Conservation (phyloP, 2,113 vertebrate genomes). For the Scalopus aquaticus region DNA sequence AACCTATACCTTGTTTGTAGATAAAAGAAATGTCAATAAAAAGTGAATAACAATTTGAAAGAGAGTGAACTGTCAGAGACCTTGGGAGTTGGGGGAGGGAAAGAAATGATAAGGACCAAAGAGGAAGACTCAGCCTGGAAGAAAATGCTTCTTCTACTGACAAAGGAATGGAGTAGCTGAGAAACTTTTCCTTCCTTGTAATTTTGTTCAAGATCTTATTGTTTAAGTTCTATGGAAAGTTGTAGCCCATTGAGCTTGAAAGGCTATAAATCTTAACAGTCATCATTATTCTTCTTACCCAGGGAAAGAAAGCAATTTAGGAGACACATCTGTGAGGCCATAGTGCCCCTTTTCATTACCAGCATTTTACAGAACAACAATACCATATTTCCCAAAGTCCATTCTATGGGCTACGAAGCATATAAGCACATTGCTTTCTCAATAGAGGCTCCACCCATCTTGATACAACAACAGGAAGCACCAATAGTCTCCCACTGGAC, state of each 20-base stretch:
- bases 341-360: neutral
- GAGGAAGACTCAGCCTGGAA: neutral
- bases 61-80: neutral
- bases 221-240: neutral
- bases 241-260: neutral
- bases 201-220: neutral
- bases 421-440: neutral
- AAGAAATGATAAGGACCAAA: neutral
- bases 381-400: neutral
- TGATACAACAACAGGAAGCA: neutral
- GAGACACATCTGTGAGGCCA: neutral
- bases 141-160: neutral
- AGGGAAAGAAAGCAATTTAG: neutral
- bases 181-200: neutral
- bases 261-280: neutral
- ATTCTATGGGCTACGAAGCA: neutral
- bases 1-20: neutral
- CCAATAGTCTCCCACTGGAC: neutral
- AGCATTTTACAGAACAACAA: neutral
- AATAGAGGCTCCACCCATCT: neutral
- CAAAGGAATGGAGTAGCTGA: neutral
- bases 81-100: fast-evolving
- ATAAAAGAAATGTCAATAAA: neutral
- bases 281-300: neutral
- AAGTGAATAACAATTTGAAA: neutral